Base-by-base conservation (phyloP, 2,113 vertebrate species). In the Oreamnos americanus region DNA sequence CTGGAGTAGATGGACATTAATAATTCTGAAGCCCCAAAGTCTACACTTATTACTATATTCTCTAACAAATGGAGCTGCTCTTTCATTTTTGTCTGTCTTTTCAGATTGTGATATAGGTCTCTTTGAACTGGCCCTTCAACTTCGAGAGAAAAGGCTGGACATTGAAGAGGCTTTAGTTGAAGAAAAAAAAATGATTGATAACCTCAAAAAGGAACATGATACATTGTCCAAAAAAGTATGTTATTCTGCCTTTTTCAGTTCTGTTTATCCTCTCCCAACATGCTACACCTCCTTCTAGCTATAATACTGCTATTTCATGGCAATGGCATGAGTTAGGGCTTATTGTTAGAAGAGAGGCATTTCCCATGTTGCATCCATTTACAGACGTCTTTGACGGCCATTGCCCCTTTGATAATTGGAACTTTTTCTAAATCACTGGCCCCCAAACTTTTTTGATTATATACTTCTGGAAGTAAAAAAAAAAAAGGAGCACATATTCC, bases 141-240 rank as follows among this genome's bases (percentile, higher is more conserved):
- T 99, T 88, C 99, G 98, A 55, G 99, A 99, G 97, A 99, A 98
- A 96, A 98, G 99, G 2, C 86, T 99, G 78, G 99, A 99, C 79
- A 98, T 99, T 51, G 99, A 99, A 94, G 99, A 99, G 26, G 98
- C 98, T 62, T 98, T 99, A 94, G 93, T 53, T 57, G 99, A 99
- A 97, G 99, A 99, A 98, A 99, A 98, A 97, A 99, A 99, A 98
- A 90, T 16, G 11, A 97, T 98, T 2, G 99, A 99, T 58, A 98
- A 96, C 62, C 98, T 99, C 97, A 99, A 98, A 98, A 99, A 99
- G 97, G 99, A 99, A 88, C 98, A 97, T 6, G 99, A 99, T 53
- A 90, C 98, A 4, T 94, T 99, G 39, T 79, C 97, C 58, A 99
- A 99, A 98, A 99, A 99, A 99, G 99, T 99, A 98, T 0, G 64